Evolutionary conservation across 1,140 invertebrate genomes (phyloP).

Genomic region (Drosophila pandora): DNA sequence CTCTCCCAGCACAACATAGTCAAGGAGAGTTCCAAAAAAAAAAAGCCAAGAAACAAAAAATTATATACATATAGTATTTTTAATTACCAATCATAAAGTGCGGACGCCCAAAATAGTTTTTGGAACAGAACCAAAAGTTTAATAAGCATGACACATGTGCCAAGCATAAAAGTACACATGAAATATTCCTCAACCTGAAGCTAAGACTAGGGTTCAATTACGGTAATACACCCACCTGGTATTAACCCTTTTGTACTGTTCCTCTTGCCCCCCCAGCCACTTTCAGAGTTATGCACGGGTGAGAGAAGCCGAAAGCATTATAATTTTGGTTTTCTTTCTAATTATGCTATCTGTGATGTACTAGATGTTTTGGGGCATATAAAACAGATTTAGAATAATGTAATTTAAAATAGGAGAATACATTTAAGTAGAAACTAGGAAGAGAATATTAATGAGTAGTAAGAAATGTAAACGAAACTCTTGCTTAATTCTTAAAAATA

Average conservation of each 20-base stretch:
- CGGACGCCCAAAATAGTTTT: constrained; percentile 70
- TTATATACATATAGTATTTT: constrained; percentile 31
- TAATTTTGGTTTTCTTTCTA: constrained; percentile 40
- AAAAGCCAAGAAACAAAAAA: background rate
- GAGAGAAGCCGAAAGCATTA: constrained; percentile 24
- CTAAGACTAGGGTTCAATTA: constrained; percentile 33
- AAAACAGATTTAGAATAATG: constrained; percentile 39
- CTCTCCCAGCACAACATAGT: constrained; percentile 11
- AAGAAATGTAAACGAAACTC: no score
- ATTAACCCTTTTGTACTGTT: background rate
- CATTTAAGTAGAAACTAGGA: background rate
- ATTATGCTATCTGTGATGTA: constrained; percentile 53
- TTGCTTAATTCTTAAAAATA: no score
- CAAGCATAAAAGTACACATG: background rate
- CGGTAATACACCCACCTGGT: constrained; percentile 41
- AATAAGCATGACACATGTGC: constrained; percentile 67
- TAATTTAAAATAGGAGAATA: constrained; percentile 17
- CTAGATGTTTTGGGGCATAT: constrained; percentile 27
- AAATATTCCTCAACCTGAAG: constrained; percentile 12
- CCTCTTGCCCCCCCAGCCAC: background rate
- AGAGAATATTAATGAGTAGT: background rate
- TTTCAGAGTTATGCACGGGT: constrained; percentile 24
- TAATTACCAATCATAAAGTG: constrained; percentile 72
- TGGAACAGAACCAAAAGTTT: constrained; percentile 80
- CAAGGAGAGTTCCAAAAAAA: constrained; percentile 7